phyloP scores from a whole-genome alignment of 2,888 invertebrate genomes.

The Apodemia mormo region DNA sequence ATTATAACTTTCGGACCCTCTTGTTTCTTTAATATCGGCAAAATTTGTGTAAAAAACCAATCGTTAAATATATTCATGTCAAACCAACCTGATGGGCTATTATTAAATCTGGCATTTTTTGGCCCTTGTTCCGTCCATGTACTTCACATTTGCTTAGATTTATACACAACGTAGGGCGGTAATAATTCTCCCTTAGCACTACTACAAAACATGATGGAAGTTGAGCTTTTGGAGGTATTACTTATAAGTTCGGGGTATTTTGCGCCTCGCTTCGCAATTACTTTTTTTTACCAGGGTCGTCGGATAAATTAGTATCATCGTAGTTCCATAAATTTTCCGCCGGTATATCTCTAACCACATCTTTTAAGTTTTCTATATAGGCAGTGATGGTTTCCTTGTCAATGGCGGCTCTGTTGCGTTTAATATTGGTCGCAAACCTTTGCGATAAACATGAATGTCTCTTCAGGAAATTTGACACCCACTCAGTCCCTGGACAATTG shows the following conservation, averaged over 20 bases:
- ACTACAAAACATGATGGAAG: constrained; percentile 51
- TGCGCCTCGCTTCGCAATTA: constrained; percentile 42
- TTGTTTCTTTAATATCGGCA: constrained; percentile 37
- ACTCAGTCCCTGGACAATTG: constrained; percentile 29
- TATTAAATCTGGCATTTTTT: constrained; percentile 45
- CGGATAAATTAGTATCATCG: constrained; percentile 7
- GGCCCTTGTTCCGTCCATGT: constrained; percentile 46
- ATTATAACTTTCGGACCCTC: constrained; percentile 39
- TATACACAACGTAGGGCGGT: constrained; percentile 57
- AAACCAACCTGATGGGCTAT: constrained; percentile 41
- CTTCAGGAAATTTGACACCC: constrained; percentile 26
- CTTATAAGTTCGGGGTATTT: constrained; percentile 50
- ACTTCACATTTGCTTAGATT: constrained; percentile 45
- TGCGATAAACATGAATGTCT: constrained; percentile 7
- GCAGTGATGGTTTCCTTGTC: constrained; percentile 32
- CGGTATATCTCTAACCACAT: constrained; percentile 32
- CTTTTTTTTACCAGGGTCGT: constrained; percentile 37
- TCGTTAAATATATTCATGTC: constrained; percentile 37
- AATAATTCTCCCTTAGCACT: constrained; percentile 41
- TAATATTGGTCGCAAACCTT: too few relatives aligned
- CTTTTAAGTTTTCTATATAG: constrained; percentile 34
- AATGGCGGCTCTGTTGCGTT: constrained; percentile 32
- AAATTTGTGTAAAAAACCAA: constrained; percentile 28
- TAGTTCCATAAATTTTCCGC: constrained; percentile 30
- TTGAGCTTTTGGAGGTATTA: constrained; percentile 46